These are phyloP conservation scores for Phlogophora meticulosa DNA, from an alignment of 2,888 invertebrate species.

Conservation along the genomic window DNA sequence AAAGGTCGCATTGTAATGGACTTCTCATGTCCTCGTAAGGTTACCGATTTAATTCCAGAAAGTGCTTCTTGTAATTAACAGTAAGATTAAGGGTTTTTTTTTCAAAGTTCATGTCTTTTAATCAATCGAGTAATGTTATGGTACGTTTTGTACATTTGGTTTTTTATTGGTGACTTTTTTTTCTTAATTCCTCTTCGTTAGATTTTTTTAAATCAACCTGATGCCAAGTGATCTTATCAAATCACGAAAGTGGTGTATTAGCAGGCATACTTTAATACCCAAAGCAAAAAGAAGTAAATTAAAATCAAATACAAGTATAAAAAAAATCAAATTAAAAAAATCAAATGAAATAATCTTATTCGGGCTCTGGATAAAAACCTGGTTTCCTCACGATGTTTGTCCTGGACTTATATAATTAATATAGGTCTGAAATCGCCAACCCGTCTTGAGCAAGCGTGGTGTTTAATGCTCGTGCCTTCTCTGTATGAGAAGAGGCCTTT, in stretches of 20 bases:
- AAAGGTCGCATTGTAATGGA: conserved; percentile 78
- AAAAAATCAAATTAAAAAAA: no score
- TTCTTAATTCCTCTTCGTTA: neutral
- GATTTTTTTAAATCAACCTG: neutral
- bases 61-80: conserved; percentile 51
- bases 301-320: neutral
- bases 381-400: no score
- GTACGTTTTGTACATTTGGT: no score
- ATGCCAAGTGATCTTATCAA: neutral
- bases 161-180: neutral
- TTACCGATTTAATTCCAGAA: conserved; percentile 59
- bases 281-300: no score
- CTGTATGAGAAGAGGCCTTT: no score
- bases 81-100: conserved; percentile 24
- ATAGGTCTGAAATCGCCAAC: no score
- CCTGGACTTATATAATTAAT: no score
- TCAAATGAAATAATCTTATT: no score
- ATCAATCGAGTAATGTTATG: neutral
- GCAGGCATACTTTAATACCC: neutral
- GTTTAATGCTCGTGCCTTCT: no score
- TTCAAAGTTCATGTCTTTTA: conserved; percentile 7
- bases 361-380: no score
- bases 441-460: no score
- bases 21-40: conserved; percentile 74
- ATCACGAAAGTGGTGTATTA: neutral